Evolutionary conservation across 2,113 vertebrate species (phyloP).

Genomic region (Oryzias curvinotus): DNA sequence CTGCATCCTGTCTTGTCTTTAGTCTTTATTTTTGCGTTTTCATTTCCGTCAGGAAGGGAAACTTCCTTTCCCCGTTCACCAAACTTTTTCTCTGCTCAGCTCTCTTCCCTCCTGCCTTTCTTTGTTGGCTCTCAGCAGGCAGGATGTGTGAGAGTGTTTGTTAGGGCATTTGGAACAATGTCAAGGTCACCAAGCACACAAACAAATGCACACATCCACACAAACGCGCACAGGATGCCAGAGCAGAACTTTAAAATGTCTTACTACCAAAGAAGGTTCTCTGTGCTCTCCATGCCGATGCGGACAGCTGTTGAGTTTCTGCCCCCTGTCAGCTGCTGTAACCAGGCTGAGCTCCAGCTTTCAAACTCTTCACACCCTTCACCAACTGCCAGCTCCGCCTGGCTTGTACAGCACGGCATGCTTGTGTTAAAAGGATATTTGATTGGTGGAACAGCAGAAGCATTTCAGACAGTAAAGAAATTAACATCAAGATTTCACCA

Average conservation of each 20-base stretch:
- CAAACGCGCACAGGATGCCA: constrained; percentile 41
- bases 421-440: constrained; percentile 5
- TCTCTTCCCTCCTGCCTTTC: constrained; percentile 11
- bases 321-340: constrained; percentile 64
- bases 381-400: constrained; percentile 19
- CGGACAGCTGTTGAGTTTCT: constrained; percentile 39
- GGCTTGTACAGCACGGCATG: constrained; percentile 11
- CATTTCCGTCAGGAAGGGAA: constrained; percentile 55
- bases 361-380: constrained; percentile 15
- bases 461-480: neutral
- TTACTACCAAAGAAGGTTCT: constrained; percentile 34
- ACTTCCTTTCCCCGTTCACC: constrained; percentile 20
- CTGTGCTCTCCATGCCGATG: constrained; percentile 6
- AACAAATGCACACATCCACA: constrained; percentile 3
- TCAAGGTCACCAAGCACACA: constrained; percentile 56
- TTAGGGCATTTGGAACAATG: constrained; percentile 53
- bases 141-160: constrained; percentile 66
- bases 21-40: constrained; percentile 38
- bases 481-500: too few relatives aligned
- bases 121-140: constrained; percentile 44
- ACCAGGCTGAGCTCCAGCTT: constrained; percentile 38
- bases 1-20: constrained; percentile 19
- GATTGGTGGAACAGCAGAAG: constrained; percentile 6
- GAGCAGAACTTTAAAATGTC: constrained; percentile 14
- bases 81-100: constrained; percentile 17